These are phyloP conservation scores for Hetaerina americana DNA, from an alignment of 1,140 invertebrate genomes.

Conservation along the genomic window DNA sequence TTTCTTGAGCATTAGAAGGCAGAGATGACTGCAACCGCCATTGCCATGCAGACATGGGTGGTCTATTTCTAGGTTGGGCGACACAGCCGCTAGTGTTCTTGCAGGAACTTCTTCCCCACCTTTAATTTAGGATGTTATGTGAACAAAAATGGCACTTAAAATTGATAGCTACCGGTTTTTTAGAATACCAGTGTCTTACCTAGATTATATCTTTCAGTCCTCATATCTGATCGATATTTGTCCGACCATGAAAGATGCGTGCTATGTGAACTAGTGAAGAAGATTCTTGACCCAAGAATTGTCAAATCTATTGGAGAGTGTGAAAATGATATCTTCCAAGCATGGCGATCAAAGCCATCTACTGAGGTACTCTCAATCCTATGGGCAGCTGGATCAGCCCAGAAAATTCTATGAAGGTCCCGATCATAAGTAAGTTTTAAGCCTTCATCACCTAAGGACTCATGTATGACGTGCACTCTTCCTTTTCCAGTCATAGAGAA, in stretches of 20 bases:
- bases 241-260: constrained; percentile 42
- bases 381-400: constrained; percentile 37
- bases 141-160: neutral
- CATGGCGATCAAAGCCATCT: constrained; percentile 27
- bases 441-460: constrained; percentile 34
- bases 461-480: constrained; percentile 34
- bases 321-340: constrained; percentile 2
- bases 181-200: neutral
- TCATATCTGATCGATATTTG: constrained; percentile 21
- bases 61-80: constrained; percentile 19
- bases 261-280: constrained; percentile 39
- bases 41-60: constrained; percentile 48
- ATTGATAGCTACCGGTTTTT: neutral
- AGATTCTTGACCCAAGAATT: constrained; percentile 16
- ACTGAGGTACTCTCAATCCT: constrained; percentile 38
- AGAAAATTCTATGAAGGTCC: constrained; percentile 34
- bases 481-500: constrained; percentile 40
- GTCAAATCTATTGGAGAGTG: constrained; percentile 5
- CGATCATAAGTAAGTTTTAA: constrained; percentile 38
- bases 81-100: constrained; percentile 22
- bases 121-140: neutral
- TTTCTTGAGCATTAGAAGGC: constrained; percentile 34
- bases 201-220: neutral
- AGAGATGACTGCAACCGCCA: constrained; percentile 60
- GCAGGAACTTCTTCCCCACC: constrained; percentile 1